Percentiles rank a stretch among this genome's conserved stretches.
These are phyloP conservation scores for Geophilus truncorum DNA, from an alignment of 2,888 invertebrate species.

Conservation along the genomic window DNA sequence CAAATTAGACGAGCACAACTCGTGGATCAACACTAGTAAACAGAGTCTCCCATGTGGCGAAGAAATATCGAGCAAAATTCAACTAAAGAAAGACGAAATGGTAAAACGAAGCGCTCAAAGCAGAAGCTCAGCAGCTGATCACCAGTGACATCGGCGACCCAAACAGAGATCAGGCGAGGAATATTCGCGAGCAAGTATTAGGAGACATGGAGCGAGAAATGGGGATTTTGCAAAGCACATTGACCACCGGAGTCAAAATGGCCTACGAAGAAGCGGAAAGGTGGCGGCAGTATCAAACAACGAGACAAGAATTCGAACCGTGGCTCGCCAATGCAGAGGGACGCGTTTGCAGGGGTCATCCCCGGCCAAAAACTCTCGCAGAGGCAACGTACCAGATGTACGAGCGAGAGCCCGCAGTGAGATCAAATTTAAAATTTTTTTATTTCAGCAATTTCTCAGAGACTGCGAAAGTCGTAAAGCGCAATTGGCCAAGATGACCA, in stretches of 20 bases:
- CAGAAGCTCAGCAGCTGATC: slow-evolving; percentile 69
- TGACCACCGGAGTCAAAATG: slow-evolving; percentile 59
- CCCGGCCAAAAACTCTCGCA: slow-evolving; percentile 69
- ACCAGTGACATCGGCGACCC: slow-evolving; percentile 51
- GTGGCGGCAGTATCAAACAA: slow-evolving; percentile 77
- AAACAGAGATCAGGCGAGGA: slow-evolving; percentile 62
- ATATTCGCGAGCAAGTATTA: slow-evolving; percentile 70
- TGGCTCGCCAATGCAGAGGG: slow-evolving; percentile 84
- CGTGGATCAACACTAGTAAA: slow-evolving; percentile 77
- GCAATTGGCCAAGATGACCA: slow-evolving; percentile 52
- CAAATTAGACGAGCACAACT: slow-evolving; percentile 67
- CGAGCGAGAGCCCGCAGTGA: no score
- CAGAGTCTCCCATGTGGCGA: no score
- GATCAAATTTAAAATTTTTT: no score
- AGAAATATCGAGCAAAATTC: slow-evolving; percentile 59
- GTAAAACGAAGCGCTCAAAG: slow-evolving; percentile 72
- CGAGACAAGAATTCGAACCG: slow-evolving; percentile 70
- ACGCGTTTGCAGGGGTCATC: slow-evolving; percentile 64
- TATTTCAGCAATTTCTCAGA: slow-evolving; percentile 62
- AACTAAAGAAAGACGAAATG: slow-evolving; percentile 62
- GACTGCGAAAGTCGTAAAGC: slow-evolving; percentile 72
- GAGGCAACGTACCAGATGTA: slow-evolving; percentile 71
- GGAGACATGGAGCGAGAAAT: slow-evolving; percentile 68
- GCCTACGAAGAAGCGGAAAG: slow-evolving; percentile 72
- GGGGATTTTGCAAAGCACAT: slow-evolving; percentile 66